Evolutionary conservation across 2,888 invertebrate genomes (phyloP).

Genomic region (Luperina testacea): DNA sequence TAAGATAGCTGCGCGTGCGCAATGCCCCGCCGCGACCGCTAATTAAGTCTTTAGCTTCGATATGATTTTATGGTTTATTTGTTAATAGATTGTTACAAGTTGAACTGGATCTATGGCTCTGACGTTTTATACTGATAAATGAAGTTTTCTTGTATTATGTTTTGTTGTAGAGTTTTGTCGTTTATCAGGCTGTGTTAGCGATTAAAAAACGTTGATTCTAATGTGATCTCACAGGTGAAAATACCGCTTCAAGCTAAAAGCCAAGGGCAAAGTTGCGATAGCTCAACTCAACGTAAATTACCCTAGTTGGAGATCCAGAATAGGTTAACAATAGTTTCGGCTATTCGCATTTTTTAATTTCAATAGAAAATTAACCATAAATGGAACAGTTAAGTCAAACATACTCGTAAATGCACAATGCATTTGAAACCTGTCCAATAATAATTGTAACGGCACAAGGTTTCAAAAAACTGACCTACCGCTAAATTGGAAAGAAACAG

Average conservation of each 20-base stretch:
- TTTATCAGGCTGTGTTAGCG: background rate
- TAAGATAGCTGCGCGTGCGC: conserved; percentile 85
- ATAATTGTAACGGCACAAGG: background rate
- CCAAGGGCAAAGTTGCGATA: too few species aligned
- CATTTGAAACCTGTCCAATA: background rate
- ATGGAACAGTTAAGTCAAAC: background rate
- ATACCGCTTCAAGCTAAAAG: background rate
- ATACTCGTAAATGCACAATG: background rate
- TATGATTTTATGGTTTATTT: conserved; percentile 82
- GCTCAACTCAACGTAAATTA: background rate
- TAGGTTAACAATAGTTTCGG: background rate
- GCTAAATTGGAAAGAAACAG: conserved; percentile 50
- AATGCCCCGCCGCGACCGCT: conserved; percentile 85
- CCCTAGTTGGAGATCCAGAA: background rate
- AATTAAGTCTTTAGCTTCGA: conserved; percentile 88
- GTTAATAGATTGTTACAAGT: conserved; percentile 76
- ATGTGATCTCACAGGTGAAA: background rate
- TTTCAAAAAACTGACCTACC: background rate
- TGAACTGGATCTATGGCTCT: conserved; percentile 53
- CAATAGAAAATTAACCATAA: too few species aligned
- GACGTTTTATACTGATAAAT: conserved; percentile 58
- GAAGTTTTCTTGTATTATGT: conserved; percentile 8
- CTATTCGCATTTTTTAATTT: too few species aligned
- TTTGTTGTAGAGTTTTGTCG: conserved; percentile 2
- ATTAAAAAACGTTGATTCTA: background rate